phyloP scores from a whole-genome alignment of 2,113 vertebrate species.

The Sinosuthora webbiana region DNA sequence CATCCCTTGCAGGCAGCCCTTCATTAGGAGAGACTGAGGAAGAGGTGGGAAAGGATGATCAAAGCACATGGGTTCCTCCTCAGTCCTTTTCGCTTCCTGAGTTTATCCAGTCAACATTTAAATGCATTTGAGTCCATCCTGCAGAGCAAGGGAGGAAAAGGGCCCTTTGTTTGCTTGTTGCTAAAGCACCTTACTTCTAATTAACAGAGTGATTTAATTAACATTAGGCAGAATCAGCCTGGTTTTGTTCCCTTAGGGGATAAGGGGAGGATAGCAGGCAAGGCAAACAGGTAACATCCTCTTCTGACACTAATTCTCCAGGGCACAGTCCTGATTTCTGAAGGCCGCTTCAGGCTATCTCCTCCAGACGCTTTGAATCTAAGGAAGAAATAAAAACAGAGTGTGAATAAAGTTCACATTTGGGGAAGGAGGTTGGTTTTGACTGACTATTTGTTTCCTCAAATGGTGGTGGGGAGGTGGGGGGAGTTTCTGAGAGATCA shows the following conservation, averaged over 20 bases:
- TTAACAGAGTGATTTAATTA: conserved; percentile 61
- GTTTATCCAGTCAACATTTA: neutral
- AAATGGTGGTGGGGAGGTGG: neutral
- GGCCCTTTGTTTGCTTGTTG: conserved; percentile 53
- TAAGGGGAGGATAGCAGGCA: conserved; percentile 1
- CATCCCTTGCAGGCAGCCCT: neutral
- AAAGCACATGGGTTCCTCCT: neutral
- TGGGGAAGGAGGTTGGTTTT: conserved; percentile 13
- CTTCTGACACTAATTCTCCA: conserved; percentile 39
- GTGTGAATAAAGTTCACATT: conserved; percentile 8
- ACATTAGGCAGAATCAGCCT: conserved; percentile 22
- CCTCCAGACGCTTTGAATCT: neutral
- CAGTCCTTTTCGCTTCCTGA: neutral
- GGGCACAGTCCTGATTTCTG: conserved; percentile 19
- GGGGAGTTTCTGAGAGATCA: neutral
- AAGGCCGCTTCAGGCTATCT: conserved; percentile 33
- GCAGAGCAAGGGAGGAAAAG: neutral
- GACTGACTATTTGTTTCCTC: conserved; percentile 9
- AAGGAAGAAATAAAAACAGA: neutral
- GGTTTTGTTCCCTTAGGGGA: conserved; percentile 16
- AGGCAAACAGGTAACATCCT: conserved; percentile 54
- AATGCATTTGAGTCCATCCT: neutral
- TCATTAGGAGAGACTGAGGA: neutral
- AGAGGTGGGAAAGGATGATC: neutral
- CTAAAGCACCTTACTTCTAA: conserved; percentile 59